Conservation (phyloP, 2,888 invertebrate species). For the Orthonevra nobilis region DNA sequence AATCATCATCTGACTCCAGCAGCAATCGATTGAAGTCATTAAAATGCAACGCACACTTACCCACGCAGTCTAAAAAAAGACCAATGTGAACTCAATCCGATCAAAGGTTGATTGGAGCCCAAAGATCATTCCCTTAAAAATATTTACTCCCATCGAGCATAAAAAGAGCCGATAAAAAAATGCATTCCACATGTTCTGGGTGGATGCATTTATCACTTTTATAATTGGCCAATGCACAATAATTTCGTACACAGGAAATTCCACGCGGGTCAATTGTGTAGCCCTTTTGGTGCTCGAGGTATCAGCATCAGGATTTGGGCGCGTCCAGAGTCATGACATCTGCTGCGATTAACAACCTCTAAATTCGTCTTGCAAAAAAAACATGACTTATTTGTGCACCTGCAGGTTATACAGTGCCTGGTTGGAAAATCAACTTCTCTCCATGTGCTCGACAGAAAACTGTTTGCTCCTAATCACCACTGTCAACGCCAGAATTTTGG, state of each 20-base stretch:
- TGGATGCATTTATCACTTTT: constrained; percentile 66
- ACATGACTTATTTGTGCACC: too few relatives aligned
- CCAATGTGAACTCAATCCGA: too few relatives aligned
- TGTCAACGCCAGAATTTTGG: constrained; percentile 45
- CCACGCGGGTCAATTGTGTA: constrained; percentile 55
- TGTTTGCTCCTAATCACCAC: constrained; percentile 60
- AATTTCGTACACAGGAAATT: constrained; percentile 42
- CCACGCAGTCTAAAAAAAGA: too few relatives aligned
- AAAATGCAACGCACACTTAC: constrained; percentile 41
- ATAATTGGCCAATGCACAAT: constrained; percentile 65
- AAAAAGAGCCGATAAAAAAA: constrained; percentile 6
- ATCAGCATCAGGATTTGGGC: constrained; percentile 43
- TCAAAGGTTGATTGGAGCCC: constrained; percentile 47
- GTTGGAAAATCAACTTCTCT: too few relatives aligned
- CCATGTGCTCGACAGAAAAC: constrained; percentile 51
- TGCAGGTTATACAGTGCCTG: too few relatives aligned
- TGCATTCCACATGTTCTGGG: constrained; percentile 49
- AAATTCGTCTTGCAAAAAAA: constrained; percentile 26
- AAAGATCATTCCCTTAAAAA: constrained; percentile 21
- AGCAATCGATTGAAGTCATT: constrained; percentile 47
- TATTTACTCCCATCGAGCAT: not conserved
- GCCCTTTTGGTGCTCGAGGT: constrained; percentile 40
- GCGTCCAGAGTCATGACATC: constrained; percentile 51
- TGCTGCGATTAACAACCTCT: constrained; percentile 14
- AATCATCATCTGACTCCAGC: constrained; percentile 41